Evolutionary conservation across 2,113 vertebrate genomes (phyloP).

Genomic region (Phaethornis superciliosus): DNA sequence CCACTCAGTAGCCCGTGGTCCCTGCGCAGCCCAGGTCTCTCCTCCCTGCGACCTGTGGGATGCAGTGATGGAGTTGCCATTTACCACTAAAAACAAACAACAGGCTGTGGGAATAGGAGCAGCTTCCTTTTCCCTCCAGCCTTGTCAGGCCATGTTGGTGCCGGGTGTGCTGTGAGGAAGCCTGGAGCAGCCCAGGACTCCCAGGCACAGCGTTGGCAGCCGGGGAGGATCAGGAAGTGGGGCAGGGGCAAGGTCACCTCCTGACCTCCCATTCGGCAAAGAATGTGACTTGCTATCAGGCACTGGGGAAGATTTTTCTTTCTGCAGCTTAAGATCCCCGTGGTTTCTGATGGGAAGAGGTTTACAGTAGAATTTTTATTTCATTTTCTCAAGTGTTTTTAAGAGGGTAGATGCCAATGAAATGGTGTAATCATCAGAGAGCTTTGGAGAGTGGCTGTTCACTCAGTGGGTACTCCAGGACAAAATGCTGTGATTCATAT

Average conservation of each 20-base stretch:
- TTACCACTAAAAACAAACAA: conserved; percentile 65
- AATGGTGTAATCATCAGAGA: conserved; percentile 2
- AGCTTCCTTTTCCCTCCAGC: conserved; percentile 68
- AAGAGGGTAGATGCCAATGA: conserved; percentile 8
- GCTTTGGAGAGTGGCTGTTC: not conserved
- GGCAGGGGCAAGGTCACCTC: conserved; percentile 54
- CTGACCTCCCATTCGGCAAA: conserved; percentile 26
- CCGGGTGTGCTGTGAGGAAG: not conserved
- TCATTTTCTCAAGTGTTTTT: conserved; percentile 46
- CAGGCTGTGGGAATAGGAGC: conserved; percentile 64
- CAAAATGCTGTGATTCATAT: not conserved
- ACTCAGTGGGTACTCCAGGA: not conserved
- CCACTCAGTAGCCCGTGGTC: fast-evolving
- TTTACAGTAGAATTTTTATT: conserved; percentile 11
- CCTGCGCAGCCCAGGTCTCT: fast-evolving
- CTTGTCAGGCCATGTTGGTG: conserved; percentile 28
- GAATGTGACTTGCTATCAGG: conserved; percentile 45
- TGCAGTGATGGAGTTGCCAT: conserved; percentile 26
- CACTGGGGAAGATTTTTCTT: not conserved
- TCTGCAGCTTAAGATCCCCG: not conserved
- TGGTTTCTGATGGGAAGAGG: conserved; percentile 51
- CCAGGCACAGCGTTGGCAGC: not conserved
- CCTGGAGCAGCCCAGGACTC: not conserved
- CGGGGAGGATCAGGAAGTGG: not conserved
- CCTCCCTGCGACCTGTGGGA: conserved; percentile 1